Percentiles rank a stretch among this genome's conserved stretches.
Conservation (phyloP, 2,888 invertebrate species). For the Panopea generosa region DNA sequence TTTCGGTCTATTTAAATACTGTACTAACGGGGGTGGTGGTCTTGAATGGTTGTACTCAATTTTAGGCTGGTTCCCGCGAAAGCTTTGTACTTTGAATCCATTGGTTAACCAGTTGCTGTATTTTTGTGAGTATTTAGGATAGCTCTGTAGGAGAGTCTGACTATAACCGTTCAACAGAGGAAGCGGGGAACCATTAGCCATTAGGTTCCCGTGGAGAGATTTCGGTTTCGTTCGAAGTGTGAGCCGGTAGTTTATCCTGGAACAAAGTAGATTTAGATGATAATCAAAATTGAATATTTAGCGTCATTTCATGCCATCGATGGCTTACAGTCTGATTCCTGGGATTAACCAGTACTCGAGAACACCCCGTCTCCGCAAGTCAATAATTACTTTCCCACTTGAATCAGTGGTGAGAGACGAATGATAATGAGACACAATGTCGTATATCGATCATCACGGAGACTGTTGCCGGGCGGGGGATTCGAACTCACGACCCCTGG, state of each 20-base stretch:
- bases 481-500: too few relatives aligned
- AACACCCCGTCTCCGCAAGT: too few relatives aligned
- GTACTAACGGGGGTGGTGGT: slow-evolving; percentile 52
- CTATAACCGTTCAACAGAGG: slow-evolving; percentile 62
- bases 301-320: too few relatives aligned
- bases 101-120: slow-evolving; percentile 66
- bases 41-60: slow-evolving; percentile 33
- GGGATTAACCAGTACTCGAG: too few relatives aligned
- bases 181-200: slow-evolving; percentile 47
- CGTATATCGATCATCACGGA: too few relatives aligned
- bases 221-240: slow-evolving; percentile 51
- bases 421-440: too few relatives aligned
- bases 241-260: slow-evolving; percentile 55
- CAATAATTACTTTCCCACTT: too few relatives aligned
- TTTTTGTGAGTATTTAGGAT: slow-evolving; percentile 62
- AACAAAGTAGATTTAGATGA: slow-evolving; percentile 18
- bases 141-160: slow-evolving; percentile 62
- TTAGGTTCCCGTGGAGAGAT: slow-evolving; percentile 37
- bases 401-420: too few relatives aligned
- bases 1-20: slow-evolving; percentile 55
- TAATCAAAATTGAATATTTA: too few relatives aligned
- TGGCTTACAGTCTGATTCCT: too few relatives aligned
- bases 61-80: slow-evolving; percentile 28
- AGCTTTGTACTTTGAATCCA: slow-evolving; percentile 69
- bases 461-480: too few relatives aligned